Conservation (phyloP, 2,888 invertebrate species). For the Cacoxenus indagator region DNA sequence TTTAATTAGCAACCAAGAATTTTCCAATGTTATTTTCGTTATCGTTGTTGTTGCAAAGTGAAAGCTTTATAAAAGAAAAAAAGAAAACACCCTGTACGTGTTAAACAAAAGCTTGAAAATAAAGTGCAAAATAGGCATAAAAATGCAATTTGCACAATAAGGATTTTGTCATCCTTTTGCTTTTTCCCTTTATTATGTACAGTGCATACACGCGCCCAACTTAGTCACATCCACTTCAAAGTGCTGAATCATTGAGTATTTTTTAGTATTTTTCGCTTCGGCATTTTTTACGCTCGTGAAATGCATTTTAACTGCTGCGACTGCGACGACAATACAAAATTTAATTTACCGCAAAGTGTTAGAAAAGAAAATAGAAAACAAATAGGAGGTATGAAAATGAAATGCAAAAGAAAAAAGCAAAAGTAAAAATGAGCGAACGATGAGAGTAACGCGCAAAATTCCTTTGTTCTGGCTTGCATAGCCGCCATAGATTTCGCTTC, state of each 20-base stretch:
- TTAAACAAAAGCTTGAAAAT: not conserved
- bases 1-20: too few relatives aligned
- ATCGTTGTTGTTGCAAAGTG: not conserved
- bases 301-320: slow-evolving; percentile 43
- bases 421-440: not conserved
- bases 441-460: not conserved
- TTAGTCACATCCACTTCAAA: not conserved
- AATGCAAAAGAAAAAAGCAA: not conserved
- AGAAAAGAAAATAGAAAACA: slow-evolving; percentile 38
- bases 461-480: slow-evolving; percentile 4
- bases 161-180: slow-evolving; percentile 14
- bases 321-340: slow-evolving; percentile 51
- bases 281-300: slow-evolving; percentile 40
- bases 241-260: slow-evolving; percentile 34
- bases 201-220: slow-evolving; percentile 28
- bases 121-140: slow-evolving; percentile 51
- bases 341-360: slow-evolving; percentile 56
- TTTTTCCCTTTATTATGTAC: slow-evolving; percentile 28
- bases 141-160: slow-evolving; percentile 28
- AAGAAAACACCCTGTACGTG: not conserved
- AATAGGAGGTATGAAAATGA: slow-evolving; percentile 27
- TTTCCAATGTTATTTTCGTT: too few relatives aligned
- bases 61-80: not conserved
- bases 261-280: slow-evolving; percentile 23
- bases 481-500: not conserved